Base-by-base conservation (phyloP, 2,888 invertebrate species). In the Polydrusus cervinus region DNA sequence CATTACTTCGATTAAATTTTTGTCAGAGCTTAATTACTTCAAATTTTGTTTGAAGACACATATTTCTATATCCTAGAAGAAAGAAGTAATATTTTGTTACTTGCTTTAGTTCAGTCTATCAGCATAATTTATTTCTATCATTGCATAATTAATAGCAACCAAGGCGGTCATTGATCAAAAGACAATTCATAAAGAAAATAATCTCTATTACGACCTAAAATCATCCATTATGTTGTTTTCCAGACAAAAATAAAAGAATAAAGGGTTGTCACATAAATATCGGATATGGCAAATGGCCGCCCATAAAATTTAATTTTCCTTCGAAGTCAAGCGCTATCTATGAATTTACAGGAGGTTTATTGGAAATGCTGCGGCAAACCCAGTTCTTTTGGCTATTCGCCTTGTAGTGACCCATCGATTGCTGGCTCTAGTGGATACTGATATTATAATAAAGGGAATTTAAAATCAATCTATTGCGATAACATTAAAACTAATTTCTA, bases 331-430 rank as follows among this genome's bases (percentile, higher is more conserved):
- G 73, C 76, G 57, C 73, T 73, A 73, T 75, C 75, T 71, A 71
- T 75, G 75, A 75, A 75, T 71, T 72, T 75, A 75, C 75, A 72
- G 75, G 68, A 75, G 75, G 75, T 71, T 75, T 73, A 73, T 73
- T 73, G 73, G 73, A 73, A 67, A 51, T 67, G 67, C 67, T 67
- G 73, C 67, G 61, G 61, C 67, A 73, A 67, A 61, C 60, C 61
- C 61, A 61, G 60, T 62, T 61, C 67, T 70, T 73, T 73, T 64
- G 73, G 67, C 73, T 40, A 30, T 67, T 73, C 73, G 72, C 72
- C 72, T 73, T 51, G 55, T 60, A 61, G 43, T 67, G 60, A 60
- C 61, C 57, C 62, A 74, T 74, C 60, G 74, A 74, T 74, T 74
- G 70, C 65, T 60, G 70, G 45, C 53, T 65, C 45, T 55, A 55